These are phyloP conservation scores for Eudemis profundana DNA, from an alignment of 2,888 invertebrate genomes.

Conservation along the genomic window DNA sequence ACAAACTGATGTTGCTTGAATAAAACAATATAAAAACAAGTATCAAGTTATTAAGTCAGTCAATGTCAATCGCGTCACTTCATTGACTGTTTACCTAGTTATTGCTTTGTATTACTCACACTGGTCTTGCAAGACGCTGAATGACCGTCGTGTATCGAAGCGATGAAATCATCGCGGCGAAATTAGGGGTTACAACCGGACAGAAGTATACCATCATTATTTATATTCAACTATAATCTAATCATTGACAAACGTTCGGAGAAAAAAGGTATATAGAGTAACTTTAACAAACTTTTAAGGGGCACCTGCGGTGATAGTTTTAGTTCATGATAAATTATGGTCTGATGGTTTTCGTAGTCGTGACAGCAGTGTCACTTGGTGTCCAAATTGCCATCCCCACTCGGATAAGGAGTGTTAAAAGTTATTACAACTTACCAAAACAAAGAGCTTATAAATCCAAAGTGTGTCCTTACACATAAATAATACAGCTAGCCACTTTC, in stretches of 20 bases:
- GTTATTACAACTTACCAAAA: slow-evolving; percentile 19
- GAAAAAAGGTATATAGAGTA: no score
- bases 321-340: no score
- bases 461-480: not conserved
- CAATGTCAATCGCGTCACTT: slow-evolving; percentile 34
- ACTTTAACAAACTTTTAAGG: no score
- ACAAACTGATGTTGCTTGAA: slow-evolving; percentile 12
- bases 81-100: slow-evolving; percentile 30
- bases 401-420: no score
- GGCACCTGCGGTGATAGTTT: no score
- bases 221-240: not conserved
- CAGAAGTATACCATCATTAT: slow-evolving; percentile 13
- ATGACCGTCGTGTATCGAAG: slow-evolving; percentile 16
- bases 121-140: slow-evolving; percentile 28
- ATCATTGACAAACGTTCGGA: not conserved
- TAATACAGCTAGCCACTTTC: slow-evolving; percentile 11
- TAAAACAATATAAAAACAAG: slow-evolving; percentile 15
- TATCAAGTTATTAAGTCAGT: slow-evolving; percentile 17
- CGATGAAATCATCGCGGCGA: slow-evolving; percentile 41
- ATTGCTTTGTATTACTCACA: slow-evolving; percentile 37
- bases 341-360: no score
- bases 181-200: slow-evolving; percentile 39
- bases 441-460: slow-evolving; percentile 11
- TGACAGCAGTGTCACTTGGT: no score
- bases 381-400: no score